phyloP scores from a whole-genome alignment of 2,888 invertebrate genomes.

The Lasioglossum lativentre region DNA sequence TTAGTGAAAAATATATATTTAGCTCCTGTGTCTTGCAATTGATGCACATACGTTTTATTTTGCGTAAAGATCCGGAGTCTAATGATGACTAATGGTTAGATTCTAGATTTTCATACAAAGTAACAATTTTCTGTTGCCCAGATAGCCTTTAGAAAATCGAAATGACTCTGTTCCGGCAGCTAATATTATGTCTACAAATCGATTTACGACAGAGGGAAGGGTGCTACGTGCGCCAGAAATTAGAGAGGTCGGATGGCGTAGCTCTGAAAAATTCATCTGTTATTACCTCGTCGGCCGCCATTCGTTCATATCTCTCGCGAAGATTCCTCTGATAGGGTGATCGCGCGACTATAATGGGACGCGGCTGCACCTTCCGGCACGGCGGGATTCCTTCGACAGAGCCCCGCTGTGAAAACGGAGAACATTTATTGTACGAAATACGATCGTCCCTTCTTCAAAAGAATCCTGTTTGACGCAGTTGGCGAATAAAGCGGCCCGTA shows the following conservation, averaged over 20 bases:
- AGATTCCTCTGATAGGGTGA: slow-evolving; percentile 48
- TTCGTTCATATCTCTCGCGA: slow-evolving; percentile 48
- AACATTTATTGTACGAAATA: slow-evolving; percentile 66
- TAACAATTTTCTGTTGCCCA: not conserved
- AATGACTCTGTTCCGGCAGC: not conserved
- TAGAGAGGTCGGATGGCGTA: not conserved
- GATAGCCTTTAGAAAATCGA: too few relatives aligned
- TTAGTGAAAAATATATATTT: too few relatives aligned
- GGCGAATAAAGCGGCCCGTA: slow-evolving; percentile 53
- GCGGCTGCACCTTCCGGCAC: slow-evolving; percentile 40
- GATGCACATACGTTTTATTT: too few relatives aligned
- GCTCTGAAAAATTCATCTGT: slow-evolving; percentile 55
- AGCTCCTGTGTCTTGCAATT: too few relatives aligned
- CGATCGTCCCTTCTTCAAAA: slow-evolving; percentile 55
- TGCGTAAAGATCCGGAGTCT: too few relatives aligned
- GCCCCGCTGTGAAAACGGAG: slow-evolving; percentile 59
- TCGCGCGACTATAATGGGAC: slow-evolving; percentile 61
- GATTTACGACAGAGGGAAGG: not conserved
- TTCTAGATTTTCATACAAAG: too few relatives aligned
- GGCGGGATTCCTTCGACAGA: slow-evolving; percentile 42
- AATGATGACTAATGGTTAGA: not conserved
- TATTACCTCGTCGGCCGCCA: slow-evolving; percentile 41
- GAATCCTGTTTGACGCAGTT: slow-evolving; percentile 58
- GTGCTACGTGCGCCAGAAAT: not conserved
- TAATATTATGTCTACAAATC: not conserved